Evolutionary conservation across 1,140 invertebrate genomes (phyloP), one percentile per base, ranked within the genome.

Genomic region (Mya arenaria): DNA sequence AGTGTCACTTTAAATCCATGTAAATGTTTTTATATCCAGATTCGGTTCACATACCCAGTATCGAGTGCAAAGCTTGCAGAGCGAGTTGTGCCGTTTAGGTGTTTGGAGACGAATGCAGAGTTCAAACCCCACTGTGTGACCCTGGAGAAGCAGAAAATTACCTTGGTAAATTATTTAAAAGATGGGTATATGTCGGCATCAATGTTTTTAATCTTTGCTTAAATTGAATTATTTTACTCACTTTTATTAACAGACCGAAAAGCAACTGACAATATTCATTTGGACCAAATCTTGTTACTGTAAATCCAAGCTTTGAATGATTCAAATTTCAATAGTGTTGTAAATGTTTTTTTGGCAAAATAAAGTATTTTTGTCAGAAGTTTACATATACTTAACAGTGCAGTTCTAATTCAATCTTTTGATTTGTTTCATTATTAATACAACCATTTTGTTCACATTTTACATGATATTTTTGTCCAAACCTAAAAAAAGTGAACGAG

Each of bases 121-220:
- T 90, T 90, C 58, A 80, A 84, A 44, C 89, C 89, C 37, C 66
- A 87, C 56, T 77, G 82, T 36, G 68, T 89, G 13, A 90, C 88
- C 6, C 41, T 90, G 13, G 39, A 85, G 52, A 87, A 69, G 71
- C 68, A 83, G 28, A 36, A 65, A 17, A 44, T 88, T 6, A 85
- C 79, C 30, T 41, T 88, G 74, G 89, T 90, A 30, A 84, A 55
- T 37, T 48, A 37, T 68, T 68, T 17, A 4, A 17, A n/a, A 23
- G 48, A 23, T 4, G 25, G 2, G 25, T 52, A 23, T 52, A 52
- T 17, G 25, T 52, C 1, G 48, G 4, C 41, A 3, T 52, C 25
- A 23, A 52, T n/a, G 48, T 52, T n/a, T 52, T n/a, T n/a, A n/a
- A 1, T 44, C 41, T 10, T 44, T 4, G 25, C 25, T 23, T 52